These are phyloP conservation scores for Allophyes oxyacanthae DNA, from an alignment of 2,888 invertebrate genomes.

Conservation along the genomic window DNA sequence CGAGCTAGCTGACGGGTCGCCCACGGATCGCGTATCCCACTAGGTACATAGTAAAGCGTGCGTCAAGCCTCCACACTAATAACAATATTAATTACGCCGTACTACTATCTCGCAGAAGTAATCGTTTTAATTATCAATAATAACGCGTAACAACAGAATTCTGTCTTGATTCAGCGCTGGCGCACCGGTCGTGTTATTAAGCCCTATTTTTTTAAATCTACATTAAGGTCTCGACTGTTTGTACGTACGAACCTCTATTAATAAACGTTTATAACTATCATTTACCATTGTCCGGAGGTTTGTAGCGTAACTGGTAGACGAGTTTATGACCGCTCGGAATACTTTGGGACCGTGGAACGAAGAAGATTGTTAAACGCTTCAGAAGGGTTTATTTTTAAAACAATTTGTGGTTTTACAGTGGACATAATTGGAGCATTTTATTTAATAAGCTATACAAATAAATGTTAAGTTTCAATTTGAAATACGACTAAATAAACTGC, in stretches of 20 bases:
- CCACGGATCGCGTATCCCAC: constrained; percentile 1
- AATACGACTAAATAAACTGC: too few species aligned
- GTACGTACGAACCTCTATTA: constrained; percentile 45
- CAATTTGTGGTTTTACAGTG: constrained; percentile 26
- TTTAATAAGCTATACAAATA: constrained; percentile 6
- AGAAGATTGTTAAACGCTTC: constrained; percentile 28
- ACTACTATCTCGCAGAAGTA: constrained; percentile 66
- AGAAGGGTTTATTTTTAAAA: constrained; percentile 10
- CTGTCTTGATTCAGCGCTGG: constrained; percentile 36
- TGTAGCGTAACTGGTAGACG: constrained; percentile 36
- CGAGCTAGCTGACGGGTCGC: constrained; percentile 15
- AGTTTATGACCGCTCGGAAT: constrained; percentile 33
- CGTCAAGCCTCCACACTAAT: constrained; percentile 62
- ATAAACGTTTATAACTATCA: constrained; percentile 59
- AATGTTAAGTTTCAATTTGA: background rate
- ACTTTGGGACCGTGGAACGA: constrained; percentile 23
- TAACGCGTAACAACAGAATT: constrained; percentile 54
- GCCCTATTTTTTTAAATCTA: constrained; percentile 46
- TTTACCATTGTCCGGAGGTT: constrained; percentile 48
- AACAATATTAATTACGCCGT: constrained; percentile 73
- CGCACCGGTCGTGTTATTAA: constrained; percentile 42
- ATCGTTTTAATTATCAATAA: constrained; percentile 76
- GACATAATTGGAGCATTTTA: constrained; percentile 22
- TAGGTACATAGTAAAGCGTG: constrained; percentile 54
- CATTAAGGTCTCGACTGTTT: constrained; percentile 36